Base-by-base conservation (phyloP, 2,797 vertebrate genomes). In the Enteromius viviparus region DNA sequence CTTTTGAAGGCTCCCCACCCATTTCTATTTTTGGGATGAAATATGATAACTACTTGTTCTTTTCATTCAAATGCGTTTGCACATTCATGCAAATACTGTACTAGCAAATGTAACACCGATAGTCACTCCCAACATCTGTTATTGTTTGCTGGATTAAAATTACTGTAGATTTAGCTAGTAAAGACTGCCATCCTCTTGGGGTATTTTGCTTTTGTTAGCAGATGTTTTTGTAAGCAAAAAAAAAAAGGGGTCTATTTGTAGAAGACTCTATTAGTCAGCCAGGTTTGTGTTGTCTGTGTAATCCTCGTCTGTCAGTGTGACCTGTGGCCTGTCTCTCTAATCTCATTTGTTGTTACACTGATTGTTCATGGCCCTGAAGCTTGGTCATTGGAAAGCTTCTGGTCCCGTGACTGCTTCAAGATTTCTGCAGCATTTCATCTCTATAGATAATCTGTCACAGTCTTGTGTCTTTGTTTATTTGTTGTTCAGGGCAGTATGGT, bases 331-430 rank as follows among this genome's bases (percentile, higher is more conserved):
- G 5, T 72, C 17, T 32, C 32, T 51, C 53, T 86, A 83, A 83
- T 85, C 80, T 78, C 14, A 80, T 81, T 88, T 76, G 71, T 34
- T 7, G 55, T 47, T 77, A 51, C 55, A 26, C 8, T 15, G 23
- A 15, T 34, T 62, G 77, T 49, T 15, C 47, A 45, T 34, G 64
- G 23, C 37, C 42, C 51, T 55, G 32, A 45, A 26, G 53, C 55
- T 55, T 70, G 47, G 26, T 51, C 19, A 26, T 6, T 42, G 7
- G 26, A 40, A 15, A 17, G 10, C 19, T 5, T 80, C 19, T 58
- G 74, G 32, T 76, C 72, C 55, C 2, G 1, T 68, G 60, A n/a
- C 37, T 37, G 26, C 19, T 29, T 34, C 14, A 26, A 71, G 69
- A 21, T 51, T 49, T 32, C 26, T 11, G 8, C 23, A 29, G 45